These are phyloP conservation scores for Lutjanus argentimaculatus DNA, from an alignment of 2,797 vertebrate genomes.

Conservation along the genomic window DNA sequence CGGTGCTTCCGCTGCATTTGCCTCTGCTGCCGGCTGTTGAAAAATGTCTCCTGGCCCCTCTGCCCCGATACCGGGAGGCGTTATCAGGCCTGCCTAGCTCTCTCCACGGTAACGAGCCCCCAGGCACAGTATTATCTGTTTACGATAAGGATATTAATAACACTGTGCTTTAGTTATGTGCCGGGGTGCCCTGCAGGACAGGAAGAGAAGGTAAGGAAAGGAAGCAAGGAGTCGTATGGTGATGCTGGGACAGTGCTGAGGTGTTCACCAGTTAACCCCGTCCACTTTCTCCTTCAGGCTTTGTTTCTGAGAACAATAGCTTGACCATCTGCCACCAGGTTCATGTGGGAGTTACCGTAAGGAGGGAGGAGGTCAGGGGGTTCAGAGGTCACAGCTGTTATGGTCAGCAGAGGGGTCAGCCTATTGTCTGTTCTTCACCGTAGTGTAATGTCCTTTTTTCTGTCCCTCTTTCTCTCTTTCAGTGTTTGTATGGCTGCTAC, in stretches of 20 bases:
- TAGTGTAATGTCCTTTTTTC: slow-evolving; percentile 54
- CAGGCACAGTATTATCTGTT: slow-evolving; percentile 83
- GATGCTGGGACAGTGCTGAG: slow-evolving; percentile 34
- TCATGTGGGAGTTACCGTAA: slow-evolving; percentile 54
- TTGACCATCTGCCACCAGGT: slow-evolving; percentile 70
- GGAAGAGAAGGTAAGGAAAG: slow-evolving; percentile 15
- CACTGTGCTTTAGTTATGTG: slow-evolving; percentile 79
- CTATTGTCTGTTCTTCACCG: slow-evolving; percentile 46
- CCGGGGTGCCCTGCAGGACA: slow-evolving; percentile 57
- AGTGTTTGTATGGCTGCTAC: slow-evolving; percentile 99
- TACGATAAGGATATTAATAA: slow-evolving; percentile 88
- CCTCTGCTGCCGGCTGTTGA: slow-evolving; percentile 62
- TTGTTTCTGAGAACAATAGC: slow-evolving; percentile 72
- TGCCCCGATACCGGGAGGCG: slow-evolving; percentile 70
- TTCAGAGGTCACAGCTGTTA: slow-evolving; percentile 68
- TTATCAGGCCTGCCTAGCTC: slow-evolving; percentile 77
- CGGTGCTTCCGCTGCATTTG: slow-evolving; percentile 42
- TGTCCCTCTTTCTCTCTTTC: slow-evolving; percentile 50
- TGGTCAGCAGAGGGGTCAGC: slow-evolving; percentile 49
- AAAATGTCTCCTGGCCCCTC: slow-evolving; percentile 74
- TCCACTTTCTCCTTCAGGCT: slow-evolving; percentile 51
- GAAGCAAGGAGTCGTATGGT: slow-evolving; percentile 17
- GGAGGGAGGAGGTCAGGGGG: slow-evolving; percentile 34
- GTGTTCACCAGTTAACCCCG: slow-evolving; percentile 44
- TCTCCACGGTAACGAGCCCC: slow-evolving; percentile 80